These are phyloP conservation scores for Meriones unguiculatus DNA, from an alignment of 2,113 vertebrate genomes.

Conservation along the genomic window DNA sequence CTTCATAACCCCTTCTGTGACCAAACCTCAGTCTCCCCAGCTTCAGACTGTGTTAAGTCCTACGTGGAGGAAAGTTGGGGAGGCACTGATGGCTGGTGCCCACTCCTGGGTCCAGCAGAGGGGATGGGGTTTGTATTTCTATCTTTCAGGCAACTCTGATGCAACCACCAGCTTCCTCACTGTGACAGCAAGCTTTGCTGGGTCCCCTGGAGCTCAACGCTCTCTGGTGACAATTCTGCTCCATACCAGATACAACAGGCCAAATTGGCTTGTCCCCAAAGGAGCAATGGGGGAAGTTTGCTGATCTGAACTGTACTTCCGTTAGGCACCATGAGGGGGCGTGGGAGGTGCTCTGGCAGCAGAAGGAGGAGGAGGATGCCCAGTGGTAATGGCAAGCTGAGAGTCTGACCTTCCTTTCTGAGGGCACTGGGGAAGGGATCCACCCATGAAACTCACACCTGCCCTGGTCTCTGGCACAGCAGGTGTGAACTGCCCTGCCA, in stretches of 20 bases:
- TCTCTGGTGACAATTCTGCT: accelerated
- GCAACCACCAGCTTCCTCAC: background rate
- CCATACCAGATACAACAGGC: accelerated
- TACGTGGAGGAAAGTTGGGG: no score
- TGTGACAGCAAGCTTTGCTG: accelerated
- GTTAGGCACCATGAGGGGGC: accelerated
- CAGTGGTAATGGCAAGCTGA: accelerated
- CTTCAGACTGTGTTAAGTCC: background rate
- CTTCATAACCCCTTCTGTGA: background rate
- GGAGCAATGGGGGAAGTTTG: no score
- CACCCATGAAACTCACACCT: accelerated
- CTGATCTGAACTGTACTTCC: no score
- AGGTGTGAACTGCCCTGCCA: background rate
- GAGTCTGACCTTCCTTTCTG: accelerated
- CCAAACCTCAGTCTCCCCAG: background rate
- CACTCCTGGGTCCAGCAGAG: background rate
- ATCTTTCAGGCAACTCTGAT: background rate
- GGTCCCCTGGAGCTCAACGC: accelerated
- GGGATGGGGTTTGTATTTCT: background rate
- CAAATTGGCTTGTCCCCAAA: no score
- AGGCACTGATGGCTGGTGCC: no score
- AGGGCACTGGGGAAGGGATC: no score
- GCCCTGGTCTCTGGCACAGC: accelerated
- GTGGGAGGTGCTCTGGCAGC: background rate
- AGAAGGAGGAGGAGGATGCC: background rate